Evolutionary conservation across 2,888 invertebrate genomes (phyloP).

Genomic region (Euphydryas editha): DNA sequence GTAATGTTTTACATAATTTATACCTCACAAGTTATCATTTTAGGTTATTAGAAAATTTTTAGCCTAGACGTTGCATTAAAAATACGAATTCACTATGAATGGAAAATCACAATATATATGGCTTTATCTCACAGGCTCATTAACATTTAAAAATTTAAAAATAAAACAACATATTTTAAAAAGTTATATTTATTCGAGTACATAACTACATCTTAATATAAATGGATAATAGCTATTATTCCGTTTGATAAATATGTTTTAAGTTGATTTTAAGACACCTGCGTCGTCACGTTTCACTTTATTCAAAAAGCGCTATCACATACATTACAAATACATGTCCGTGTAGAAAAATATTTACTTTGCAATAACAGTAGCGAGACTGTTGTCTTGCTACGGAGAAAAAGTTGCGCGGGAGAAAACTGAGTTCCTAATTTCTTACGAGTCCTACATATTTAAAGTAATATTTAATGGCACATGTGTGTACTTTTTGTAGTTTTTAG

Average conservation of each 20-base stretch:
- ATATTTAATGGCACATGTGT: slow-evolving; percentile 71
- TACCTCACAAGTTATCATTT: no score
- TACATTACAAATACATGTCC: slow-evolving; percentile 64
- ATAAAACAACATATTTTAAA: slow-evolving; percentile 68
- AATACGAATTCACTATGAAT: no score
- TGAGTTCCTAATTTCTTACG: slow-evolving; percentile 35
- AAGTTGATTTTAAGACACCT: slow-evolving; percentile 74
- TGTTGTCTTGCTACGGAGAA: no score
- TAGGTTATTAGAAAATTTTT: no score
- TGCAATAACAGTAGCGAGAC: slow-evolving; percentile 57
- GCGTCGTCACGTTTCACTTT: slow-evolving; percentile 63
- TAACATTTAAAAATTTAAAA: neutral
- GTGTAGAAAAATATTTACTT: slow-evolving; percentile 74
- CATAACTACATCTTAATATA: slow-evolving; percentile 84
- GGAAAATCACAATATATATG: no score
- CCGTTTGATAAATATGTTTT: slow-evolving; percentile 81
- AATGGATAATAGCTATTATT: slow-evolving; percentile 81
- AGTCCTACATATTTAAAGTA: slow-evolving; percentile 42
- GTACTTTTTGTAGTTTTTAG: slow-evolving; percentile 59
- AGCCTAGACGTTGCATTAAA: no score
- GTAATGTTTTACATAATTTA: no score
- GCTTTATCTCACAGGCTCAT: neutral
- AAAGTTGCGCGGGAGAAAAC: slow-evolving; percentile 36
- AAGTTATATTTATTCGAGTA: slow-evolving; percentile 85
- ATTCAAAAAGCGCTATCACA: slow-evolving; percentile 73